Evolutionary conservation across 1,140 invertebrate genomes (phyloP).

Genomic region (Megalopta genalis): DNA sequence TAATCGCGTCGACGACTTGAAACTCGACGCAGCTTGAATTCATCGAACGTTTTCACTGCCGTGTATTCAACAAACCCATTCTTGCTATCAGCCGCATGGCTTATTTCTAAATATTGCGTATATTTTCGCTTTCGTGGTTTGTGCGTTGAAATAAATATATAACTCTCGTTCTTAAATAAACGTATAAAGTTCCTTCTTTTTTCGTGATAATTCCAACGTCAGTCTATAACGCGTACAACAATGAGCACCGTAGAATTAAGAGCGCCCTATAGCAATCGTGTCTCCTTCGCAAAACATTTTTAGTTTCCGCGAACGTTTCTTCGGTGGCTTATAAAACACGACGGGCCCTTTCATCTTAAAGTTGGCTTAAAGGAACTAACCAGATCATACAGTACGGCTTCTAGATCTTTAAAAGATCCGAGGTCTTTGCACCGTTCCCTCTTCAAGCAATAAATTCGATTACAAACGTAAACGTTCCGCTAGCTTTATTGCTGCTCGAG

Average conservation of each 20-base stretch:
- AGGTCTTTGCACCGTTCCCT: slow-evolving; percentile 25
- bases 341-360: slow-evolving; percentile 31
- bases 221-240: neutral
- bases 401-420: slow-evolving; percentile 8
- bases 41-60: too few relatives aligned
- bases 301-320: slow-evolving; percentile 13
- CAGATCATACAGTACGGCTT: slow-evolving; percentile 41
- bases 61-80: too few relatives aligned
- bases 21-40: too few relatives aligned
- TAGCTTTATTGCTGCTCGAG: too few relatives aligned
- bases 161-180: neutral
- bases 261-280: neutral
- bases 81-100: too few relatives aligned
- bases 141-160: neutral
- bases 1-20: too few relatives aligned
- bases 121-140: neutral
- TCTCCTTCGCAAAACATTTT: neutral
- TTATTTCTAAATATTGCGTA: too few relatives aligned
- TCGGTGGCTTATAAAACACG: slow-evolving; percentile 6
- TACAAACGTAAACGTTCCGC: neutral
- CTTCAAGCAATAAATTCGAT: neutral
- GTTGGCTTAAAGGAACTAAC: slow-evolving; percentile 46
- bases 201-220: neutral
- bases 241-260: neutral
- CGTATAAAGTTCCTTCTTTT: neutral